Evolutionary conservation across 2,888 invertebrate genomes (phyloP), one percentile per base, ranked within the genome.

Genomic region (Danaus chrysippus): DNA sequence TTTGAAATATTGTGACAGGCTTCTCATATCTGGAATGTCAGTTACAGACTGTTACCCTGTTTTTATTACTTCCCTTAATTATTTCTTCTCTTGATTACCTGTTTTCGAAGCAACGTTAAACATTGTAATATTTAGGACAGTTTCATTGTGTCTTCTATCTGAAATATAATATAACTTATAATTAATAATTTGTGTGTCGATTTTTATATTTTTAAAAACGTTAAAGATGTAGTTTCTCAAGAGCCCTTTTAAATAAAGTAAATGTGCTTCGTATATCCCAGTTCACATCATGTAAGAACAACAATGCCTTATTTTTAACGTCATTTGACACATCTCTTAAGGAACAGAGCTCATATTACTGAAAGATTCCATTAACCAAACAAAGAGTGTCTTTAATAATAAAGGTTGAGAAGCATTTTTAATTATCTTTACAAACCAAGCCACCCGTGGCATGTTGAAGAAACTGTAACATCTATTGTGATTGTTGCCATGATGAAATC

Each of bases 321-420:
- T 46, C 15, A 46, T 46, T 9, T 17, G 10, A 49, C 49, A 49
- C n/a, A 43, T 49, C 17, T 49, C 49, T 49, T 3, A 10, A 17
- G 17, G 17, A 17, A 17, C 17, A 34, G 53, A 23, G 42, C 64
- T 61, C 61, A 54, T 57, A 55, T 63, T 57, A 63, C 57, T 42
- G 19, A 65, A 46, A 57, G 59, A 62, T 55, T 63, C 67, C 61
- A 61, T 67, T 65, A 65, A 58, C 19, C 11, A 53, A 63, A 65
- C 65, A 63, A 67, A 62, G 61, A 46, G 54, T 54, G 6, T 54
- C 43, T 55, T 53, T 42, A 13, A 49, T 56, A 53, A 52, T 52
- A 60, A 57, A 42, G 58, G 56, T 43, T 44, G 15, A 58, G 12
- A 44, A 59, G 52, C 56, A 43, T 53, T 58, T 49, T 56, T 61